These are phyloP conservation scores for Ceratothoa steindachneri DNA, from an alignment of 2,888 invertebrate species.

Conservation along the genomic window DNA sequence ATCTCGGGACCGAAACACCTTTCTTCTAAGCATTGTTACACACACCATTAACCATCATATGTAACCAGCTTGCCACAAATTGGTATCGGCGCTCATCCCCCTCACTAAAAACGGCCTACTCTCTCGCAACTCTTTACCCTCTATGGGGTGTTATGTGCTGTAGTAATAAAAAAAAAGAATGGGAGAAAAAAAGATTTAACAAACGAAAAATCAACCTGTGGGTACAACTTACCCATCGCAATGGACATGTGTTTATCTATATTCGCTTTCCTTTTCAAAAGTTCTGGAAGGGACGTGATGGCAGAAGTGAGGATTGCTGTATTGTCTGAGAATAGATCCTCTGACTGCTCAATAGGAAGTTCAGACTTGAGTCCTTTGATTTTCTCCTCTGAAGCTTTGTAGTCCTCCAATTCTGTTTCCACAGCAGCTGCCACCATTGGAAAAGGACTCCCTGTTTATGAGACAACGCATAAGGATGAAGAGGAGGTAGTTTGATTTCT, in stretches of 20 bases:
- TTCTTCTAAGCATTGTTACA: too few species aligned
- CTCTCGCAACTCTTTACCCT: too few species aligned
- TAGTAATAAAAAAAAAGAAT: too few species aligned
- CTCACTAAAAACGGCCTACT: too few species aligned
- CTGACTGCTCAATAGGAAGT: slow-evolving; percentile 30
- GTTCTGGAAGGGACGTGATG: slow-evolving; percentile 90
- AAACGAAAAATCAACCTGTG: too few species aligned
- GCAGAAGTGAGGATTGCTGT: slow-evolving; percentile 90
- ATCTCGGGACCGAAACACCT: too few species aligned
- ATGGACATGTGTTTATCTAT: slow-evolving; percentile 99
- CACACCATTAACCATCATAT: too few species aligned
- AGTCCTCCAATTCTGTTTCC: slow-evolving; percentile 94
- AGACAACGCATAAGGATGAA: neutral
- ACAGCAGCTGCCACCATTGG: slow-evolving; percentile 96
- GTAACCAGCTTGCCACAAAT: too few species aligned
- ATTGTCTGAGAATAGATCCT: slow-evolving; percentile 67
- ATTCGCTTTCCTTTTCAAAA: slow-evolving; percentile 92
- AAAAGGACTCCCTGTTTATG: slow-evolving; percentile 62
- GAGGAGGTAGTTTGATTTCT: too few species aligned
- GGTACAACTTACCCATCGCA: slow-evolving; percentile 81
- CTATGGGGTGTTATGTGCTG: too few species aligned
- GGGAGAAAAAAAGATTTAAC: too few species aligned
- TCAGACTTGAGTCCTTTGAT: slow-evolving; percentile 57
- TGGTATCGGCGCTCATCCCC: too few species aligned
- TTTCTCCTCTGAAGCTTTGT: slow-evolving; percentile 89